Base-by-base conservation (phyloP, 2,888 invertebrate genomes). In the Orthosia gothica region DNA sequence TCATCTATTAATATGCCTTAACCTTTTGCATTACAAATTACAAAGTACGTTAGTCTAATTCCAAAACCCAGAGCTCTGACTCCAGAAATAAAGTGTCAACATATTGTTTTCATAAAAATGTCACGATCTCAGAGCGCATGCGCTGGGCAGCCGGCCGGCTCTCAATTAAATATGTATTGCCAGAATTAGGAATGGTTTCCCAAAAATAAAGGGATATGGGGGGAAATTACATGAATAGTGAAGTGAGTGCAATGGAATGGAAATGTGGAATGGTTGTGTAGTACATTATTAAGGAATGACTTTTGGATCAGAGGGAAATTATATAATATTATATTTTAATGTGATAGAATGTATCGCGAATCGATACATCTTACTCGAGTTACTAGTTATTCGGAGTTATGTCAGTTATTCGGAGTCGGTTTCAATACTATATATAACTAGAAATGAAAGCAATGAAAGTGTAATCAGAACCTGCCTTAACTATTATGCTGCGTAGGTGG, bases 21-120 rank as follows among this genome's bases (percentile, higher is more conserved):
- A 67, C 74, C 73, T 69, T 62, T 54, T 45, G 64, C 72, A 70
- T 71, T 74, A 74, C n/a, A 66, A 49, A 52, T 62, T 12, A 49
- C 49, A 70, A 70, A 73, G 71, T 54, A 67, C 47, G 52, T 71
- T 70, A 52, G 65, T 76, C 63, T 75, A 73, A 73, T 77, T 74
- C 52, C 12, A 71, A 82, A 84, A 50, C 74, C 76, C 67, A 74
- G 63, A 65, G 69, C 52, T 71, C 82, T 79, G 80, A 77, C 32
- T 71, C 82, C 74, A 75, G 79, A 87, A 87, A 88, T 87, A 89
- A 88, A 84, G 73, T 86, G 79, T 76, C 76, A 87, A 82, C 86
- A 86, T 88, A 84, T 83, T 85, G 85, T 86, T 89, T 82, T 81
- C 75, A 76, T 76, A 83, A 79, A 82, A 85, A 81, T 85, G 80